phyloP scores from a whole-genome alignment of 2,888 invertebrate genomes.

The Amaurobius ferox region DNA sequence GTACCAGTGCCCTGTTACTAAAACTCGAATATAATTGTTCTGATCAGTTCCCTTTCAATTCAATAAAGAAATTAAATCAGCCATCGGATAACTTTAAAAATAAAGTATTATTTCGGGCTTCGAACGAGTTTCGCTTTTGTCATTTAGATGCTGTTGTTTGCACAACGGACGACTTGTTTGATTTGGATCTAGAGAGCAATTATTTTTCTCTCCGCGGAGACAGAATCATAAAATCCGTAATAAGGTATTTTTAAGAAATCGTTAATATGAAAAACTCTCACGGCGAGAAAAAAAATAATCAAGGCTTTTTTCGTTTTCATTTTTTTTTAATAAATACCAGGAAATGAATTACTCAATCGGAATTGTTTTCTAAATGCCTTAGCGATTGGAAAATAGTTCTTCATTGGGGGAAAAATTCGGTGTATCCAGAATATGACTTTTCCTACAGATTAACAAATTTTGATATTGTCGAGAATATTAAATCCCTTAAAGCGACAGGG shows the following conservation, averaged over 20 bases:
- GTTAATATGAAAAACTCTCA: conserved; percentile 65
- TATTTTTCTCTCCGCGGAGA: conserved; percentile 61
- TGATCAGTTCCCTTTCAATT: conserved; percentile 51
- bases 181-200: conserved; percentile 60
- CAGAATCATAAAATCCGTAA: conserved; percentile 55
- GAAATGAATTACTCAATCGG: neutral
- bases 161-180: conserved; percentile 60
- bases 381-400: neutral
- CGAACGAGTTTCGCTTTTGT: conserved; percentile 31
- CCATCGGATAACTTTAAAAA: conserved; percentile 60
- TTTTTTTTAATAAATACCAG: conserved; percentile 27
- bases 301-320: too few relatives aligned
- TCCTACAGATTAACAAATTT: too few relatives aligned
- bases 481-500: too few relatives aligned
- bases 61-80: conserved; percentile 59
- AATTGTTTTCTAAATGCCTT: neutral
- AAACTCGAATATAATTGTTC: conserved; percentile 15
- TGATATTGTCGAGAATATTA: too few relatives aligned
- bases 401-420: too few relatives aligned
- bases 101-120: conserved; percentile 55
- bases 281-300: conserved; percentile 24
- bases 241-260: conserved; percentile 63
- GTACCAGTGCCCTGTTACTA: neutral
- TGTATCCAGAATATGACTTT: too few relatives aligned
- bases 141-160: conserved; percentile 48